Conservation (phyloP, 2,113 vertebrate genomes). For the Phalacrocorax carbo region DNA sequence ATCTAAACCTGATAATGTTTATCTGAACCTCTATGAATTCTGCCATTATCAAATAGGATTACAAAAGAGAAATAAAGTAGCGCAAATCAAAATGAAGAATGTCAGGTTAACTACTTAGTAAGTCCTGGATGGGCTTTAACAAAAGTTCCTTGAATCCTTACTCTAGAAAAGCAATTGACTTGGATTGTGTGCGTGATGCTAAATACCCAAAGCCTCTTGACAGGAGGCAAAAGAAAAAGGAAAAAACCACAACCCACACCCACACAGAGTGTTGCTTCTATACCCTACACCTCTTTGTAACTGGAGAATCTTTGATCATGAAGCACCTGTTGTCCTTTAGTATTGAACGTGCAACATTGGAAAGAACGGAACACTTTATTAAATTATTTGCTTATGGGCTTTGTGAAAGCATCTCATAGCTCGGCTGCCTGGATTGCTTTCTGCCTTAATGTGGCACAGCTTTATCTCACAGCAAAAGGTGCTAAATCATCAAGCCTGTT, state of each 20-base stretch:
- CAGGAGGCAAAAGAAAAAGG: neutral
- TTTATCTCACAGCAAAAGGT: slow-evolving; percentile 34
- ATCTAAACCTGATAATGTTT: neutral
- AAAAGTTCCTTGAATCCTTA: neutral
- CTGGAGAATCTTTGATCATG: neutral
- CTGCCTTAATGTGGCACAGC: neutral
- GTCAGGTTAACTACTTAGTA: neutral
- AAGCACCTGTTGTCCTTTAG: slow-evolving; percentile 10
- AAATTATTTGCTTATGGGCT: neutral
- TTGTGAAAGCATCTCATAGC: neutral
- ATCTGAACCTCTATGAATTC: neutral
- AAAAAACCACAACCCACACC: neutral
- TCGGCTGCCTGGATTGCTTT: neutral
- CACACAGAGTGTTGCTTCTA: neutral
- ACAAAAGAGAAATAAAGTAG: neutral
- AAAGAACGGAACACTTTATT: neutral
- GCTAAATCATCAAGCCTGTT: slow-evolving; percentile 30
- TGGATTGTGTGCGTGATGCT: neutral
- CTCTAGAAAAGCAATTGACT: neutral
- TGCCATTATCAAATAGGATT: neutral
- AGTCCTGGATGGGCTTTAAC: neutral
- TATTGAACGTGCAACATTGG: neutral
- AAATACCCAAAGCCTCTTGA: neutral
- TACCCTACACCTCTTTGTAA: neutral
- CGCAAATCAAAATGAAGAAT: neutral